A percentile compares a stretch with the other conserved stretches of the same genome.
phyloP scores from a whole-genome alignment of 1,140 invertebrate species.

The Zaprionus tsacasi region DNA sequence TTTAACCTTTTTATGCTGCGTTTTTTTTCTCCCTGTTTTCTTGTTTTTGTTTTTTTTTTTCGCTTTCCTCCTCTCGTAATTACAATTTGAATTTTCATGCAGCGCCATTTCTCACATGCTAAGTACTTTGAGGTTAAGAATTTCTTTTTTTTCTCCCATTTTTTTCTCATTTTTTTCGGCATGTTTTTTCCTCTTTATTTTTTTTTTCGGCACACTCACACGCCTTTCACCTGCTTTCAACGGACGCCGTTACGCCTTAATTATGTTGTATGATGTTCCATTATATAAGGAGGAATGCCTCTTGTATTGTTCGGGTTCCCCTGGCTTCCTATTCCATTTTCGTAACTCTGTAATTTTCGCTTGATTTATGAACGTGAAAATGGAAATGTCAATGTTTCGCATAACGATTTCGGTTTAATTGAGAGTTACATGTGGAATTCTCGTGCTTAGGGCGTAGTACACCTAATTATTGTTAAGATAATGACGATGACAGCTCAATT shows the following conservation, averaged over 20 bases:
- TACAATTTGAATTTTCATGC: slow-evolving; percentile 78
- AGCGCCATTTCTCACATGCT: slow-evolving; percentile 53
- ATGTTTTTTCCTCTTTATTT: slow-evolving; percentile 32
- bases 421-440: slow-evolving; percentile 56
- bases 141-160: slow-evolving; percentile 28
- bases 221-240: slow-evolving; percentile 75
- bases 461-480: slow-evolving; percentile 46
- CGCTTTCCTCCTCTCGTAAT: slow-evolving; percentile 60
- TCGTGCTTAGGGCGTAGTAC: slow-evolving; percentile 35
- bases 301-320: neutral
- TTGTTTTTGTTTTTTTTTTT: slow-evolving; percentile 8
- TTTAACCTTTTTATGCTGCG: slow-evolving; percentile 59
- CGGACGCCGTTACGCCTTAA: slow-evolving; percentile 70
- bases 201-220: slow-evolving; percentile 75
- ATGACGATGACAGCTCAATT: slow-evolving; percentile 68
- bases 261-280: slow-evolving; percentile 76
- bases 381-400: slow-evolving; percentile 79
- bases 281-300: slow-evolving; percentile 47
- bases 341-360: slow-evolving; percentile 67
- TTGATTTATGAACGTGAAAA: slow-evolving; percentile 78
- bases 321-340: slow-evolving; percentile 16
- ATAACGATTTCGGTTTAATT: slow-evolving; percentile 79
- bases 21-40: slow-evolving; percentile 14
- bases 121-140: slow-evolving; percentile 46
- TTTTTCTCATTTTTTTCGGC: slow-evolving; percentile 26